Conservation (phyloP, 2,797 vertebrate species). For the Oryzias sinensis region DNA sequence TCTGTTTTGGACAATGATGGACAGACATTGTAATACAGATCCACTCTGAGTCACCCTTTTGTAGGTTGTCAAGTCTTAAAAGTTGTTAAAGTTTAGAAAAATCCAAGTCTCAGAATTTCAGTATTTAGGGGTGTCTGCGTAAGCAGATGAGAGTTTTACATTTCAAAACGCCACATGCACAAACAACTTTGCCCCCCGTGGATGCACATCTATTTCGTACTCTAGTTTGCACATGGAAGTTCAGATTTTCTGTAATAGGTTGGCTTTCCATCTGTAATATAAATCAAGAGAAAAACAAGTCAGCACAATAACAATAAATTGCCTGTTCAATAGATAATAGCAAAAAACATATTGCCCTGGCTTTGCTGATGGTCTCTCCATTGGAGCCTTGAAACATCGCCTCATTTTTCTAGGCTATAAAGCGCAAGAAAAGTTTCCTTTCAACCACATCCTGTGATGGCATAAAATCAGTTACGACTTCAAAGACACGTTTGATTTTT, state of each 20-base stretch:
- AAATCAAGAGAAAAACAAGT: background rate
- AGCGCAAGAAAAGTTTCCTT: background rate
- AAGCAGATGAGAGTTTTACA: no score
- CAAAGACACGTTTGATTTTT: slow-evolving; percentile 6
- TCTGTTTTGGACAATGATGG: slow-evolving; percentile 1
- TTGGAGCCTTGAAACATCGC: background rate
- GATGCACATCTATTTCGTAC: no score
- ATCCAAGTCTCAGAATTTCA: no score
- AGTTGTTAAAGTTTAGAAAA: no score
- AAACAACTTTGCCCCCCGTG: no score
- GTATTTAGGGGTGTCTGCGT: no score
- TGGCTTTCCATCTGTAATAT: no score
- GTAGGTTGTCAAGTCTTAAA: no score
- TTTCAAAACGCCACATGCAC: no score
- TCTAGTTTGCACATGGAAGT: no score
- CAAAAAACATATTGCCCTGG: background rate
- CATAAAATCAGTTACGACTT: slow-evolving; percentile 1
- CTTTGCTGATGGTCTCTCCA: background rate
- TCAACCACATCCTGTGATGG: background rate
- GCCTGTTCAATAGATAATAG: no score
- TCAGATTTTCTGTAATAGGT: no score
- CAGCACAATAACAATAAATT: background rate
- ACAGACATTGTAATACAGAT: background rate
- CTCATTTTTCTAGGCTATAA: background rate
- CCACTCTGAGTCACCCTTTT: background rate